phyloP scores from a whole-genome alignment of 2,797 vertebrate species.

The Carcharodon carcharias region DNA sequence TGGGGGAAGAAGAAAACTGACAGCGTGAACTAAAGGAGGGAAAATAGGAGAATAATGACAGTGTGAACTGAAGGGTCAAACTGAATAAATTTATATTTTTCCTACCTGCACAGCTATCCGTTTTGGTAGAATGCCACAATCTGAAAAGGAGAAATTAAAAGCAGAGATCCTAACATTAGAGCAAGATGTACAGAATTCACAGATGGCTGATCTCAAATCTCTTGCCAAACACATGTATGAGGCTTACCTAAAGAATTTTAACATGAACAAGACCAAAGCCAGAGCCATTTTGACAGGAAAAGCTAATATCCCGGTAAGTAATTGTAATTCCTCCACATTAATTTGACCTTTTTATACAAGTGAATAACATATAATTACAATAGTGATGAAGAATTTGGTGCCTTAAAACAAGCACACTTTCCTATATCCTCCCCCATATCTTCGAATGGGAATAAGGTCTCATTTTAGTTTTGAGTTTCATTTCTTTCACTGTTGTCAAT shows the following conservation, averaged over 20 bases:
- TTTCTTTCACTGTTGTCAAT: not conserved
- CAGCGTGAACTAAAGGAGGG: not conserved
- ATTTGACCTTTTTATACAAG: not conserved
- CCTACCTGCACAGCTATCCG: slow-evolving; percentile 73
- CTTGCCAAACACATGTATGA: slow-evolving; percentile 88
- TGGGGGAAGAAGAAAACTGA: not conserved
- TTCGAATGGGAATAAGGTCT: not conserved
- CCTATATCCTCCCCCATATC: not conserved
- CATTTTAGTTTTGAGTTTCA: not conserved
- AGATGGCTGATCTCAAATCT: slow-evolving; percentile 79
- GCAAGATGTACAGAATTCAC: slow-evolving; percentile 67
- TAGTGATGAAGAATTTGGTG: not conserved
- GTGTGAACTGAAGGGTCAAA: not conserved
- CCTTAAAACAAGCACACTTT: not conserved
- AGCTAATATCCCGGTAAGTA: slow-evolving; percentile 79
- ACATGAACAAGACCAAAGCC: slow-evolving; percentile 95
- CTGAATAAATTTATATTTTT: not conserved
- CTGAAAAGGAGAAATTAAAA: slow-evolving; percentile 91
- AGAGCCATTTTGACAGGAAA: slow-evolving; percentile 88
- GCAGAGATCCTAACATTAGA: slow-evolving; percentile 85
- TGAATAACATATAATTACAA: not conserved
- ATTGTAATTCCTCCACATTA: not conserved
- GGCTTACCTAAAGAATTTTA: slow-evolving; percentile 95
- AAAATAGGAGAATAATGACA: not conserved
- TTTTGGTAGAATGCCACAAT: slow-evolving; percentile 94